Percentiles rank a stretch among this genome's conserved stretches.
phyloP scores from a whole-genome alignment of 2,888 invertebrate genomes.

The Ditula angustiorana region DNA sequence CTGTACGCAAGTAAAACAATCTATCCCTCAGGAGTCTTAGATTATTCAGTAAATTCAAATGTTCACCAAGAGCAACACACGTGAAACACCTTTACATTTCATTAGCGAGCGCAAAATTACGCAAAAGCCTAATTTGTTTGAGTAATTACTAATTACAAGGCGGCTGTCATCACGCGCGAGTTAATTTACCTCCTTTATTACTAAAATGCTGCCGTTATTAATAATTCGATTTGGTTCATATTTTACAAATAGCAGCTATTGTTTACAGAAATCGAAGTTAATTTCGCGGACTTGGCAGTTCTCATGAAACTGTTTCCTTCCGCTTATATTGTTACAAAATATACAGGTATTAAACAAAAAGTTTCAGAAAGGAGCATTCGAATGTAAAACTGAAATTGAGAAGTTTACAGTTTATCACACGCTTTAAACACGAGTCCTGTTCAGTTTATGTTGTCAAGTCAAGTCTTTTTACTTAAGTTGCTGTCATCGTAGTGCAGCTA shows the following conservation, averaged over 20 bases:
- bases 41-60: not conserved
- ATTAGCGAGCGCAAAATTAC: slow-evolving; percentile 27
- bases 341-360: no score
- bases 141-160: slow-evolving; percentile 38
- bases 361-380: no score
- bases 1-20: no score
- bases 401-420: no score
- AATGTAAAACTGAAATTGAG: no score
- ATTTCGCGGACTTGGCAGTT: not conserved
- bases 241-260: slow-evolving; percentile 13
- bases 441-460: no score
- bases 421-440: no score
- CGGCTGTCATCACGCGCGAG: slow-evolving; percentile 37
- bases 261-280: slow-evolving; percentile 1
- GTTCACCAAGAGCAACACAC: not conserved
- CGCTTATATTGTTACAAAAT: not conserved
- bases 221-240: slow-evolving; percentile 17
- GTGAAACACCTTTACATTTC: slow-evolving; percentile 23
- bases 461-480: no score
- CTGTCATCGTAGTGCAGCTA: no score
- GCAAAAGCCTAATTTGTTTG: slow-evolving; percentile 34
- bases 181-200: slow-evolving; percentile 37
- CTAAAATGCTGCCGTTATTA: slow-evolving; percentile 30
- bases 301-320: not conserved
- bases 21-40: no score